These are phyloP conservation scores for Pseudolycoriella hygida DNA, from an alignment of 2,888 invertebrate species.

Conservation along the genomic window DNA sequence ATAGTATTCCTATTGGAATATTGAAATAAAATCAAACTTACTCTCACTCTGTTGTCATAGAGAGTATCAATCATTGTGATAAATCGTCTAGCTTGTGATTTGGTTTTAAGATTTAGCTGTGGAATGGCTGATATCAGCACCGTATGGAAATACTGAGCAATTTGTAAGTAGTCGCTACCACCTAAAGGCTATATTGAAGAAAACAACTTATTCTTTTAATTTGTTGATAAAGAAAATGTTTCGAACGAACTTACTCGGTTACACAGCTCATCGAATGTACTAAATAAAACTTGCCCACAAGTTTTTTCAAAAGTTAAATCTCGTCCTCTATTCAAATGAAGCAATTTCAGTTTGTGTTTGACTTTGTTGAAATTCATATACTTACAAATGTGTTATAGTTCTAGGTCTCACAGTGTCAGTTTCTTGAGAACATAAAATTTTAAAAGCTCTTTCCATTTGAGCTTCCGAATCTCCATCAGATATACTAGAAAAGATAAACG, in stretches of 20 bases:
- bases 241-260: conserved; percentile 61
- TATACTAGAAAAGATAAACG: conserved; percentile 37
- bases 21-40: conserved; percentile 17
- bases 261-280: conserved; percentile 79
- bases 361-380: too few species aligned
- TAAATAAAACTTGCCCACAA: conserved; percentile 83
- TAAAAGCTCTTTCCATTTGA: conserved; percentile 63
- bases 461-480: conserved; percentile 39
- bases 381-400: conserved; percentile 56
- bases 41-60: conserved; percentile 79
- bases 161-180: conserved; percentile 84
- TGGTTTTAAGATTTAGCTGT: conserved; percentile 53
- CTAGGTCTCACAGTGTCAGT: conserved; percentile 76
- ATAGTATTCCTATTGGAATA: too few species aligned
- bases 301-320: conserved; percentile 75
- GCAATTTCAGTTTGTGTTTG: too few species aligned
- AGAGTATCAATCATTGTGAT: conserved; percentile 93
- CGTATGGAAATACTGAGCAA: conserved; percentile 88
- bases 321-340: conserved; percentile 45
- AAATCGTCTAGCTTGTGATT: conserved; percentile 84
- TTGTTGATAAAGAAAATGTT: too few species aligned
- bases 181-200: conserved; percentile 57
- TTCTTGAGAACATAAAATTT: conserved; percentile 72
- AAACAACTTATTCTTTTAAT: too few species aligned
- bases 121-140: conserved; percentile 84